Evolutionary conservation across 2,888 invertebrate genomes (phyloP).

Genomic region (Habroteleia sp.): DNA sequence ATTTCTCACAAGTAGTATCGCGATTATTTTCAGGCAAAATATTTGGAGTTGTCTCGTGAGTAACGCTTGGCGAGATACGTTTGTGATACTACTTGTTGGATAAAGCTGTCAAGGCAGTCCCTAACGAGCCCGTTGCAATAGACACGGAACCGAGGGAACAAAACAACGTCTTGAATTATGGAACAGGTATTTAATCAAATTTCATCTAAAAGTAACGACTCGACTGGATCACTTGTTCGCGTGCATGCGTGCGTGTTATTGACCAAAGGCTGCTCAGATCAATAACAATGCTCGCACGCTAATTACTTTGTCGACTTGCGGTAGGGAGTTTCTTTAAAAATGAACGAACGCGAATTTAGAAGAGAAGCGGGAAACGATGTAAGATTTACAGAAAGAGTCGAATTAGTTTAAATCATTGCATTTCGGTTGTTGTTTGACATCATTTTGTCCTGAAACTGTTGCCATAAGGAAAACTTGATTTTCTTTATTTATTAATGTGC

Average conservation of each 20-base stretch:
- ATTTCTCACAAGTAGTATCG: constrained; percentile 23
- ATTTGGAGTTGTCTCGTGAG: constrained; percentile 22
- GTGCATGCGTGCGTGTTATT: constrained; percentile 36
- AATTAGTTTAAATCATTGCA: too few relatives aligned
- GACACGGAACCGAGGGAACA: constrained; percentile 27
- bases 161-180: constrained; percentile 48
- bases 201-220: constrained; percentile 47
- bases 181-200: constrained; percentile 55
- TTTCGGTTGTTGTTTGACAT: too few relatives aligned
- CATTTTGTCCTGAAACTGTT: too few relatives aligned
- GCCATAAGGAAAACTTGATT: too few relatives aligned
- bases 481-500: too few relatives aligned
- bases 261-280: constrained; percentile 39
- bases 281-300: constrained; percentile 31
- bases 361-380: too few relatives aligned
- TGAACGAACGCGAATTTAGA: too few relatives aligned
- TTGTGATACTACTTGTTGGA: constrained; percentile 34
- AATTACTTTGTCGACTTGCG: constrained; percentile 18
- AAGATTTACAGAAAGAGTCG: too few relatives aligned
- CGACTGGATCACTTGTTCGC: constrained; percentile 32
- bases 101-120: constrained; percentile 41
- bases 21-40: constrained; percentile 36
- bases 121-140: constrained; percentile 47
- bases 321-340: too few relatives aligned
- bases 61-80: constrained; percentile 33